Evolutionary conservation across 1,140 invertebrate species (phyloP).

Genomic region (Heliconius eleuchia): DNA sequence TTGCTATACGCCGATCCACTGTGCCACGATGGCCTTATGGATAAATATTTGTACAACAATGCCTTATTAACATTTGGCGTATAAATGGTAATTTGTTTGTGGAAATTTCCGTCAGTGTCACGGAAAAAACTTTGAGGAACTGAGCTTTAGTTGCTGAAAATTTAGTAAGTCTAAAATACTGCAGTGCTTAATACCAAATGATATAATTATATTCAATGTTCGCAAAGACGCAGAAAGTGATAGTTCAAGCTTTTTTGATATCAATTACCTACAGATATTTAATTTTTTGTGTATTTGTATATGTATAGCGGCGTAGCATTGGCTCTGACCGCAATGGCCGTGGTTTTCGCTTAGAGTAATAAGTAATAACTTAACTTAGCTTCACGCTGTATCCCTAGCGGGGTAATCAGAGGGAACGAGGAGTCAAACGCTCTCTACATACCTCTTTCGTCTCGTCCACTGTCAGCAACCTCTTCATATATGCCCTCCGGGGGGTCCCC

Average conservation of each 20-base stretch:
- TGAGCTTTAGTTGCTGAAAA: conserved; percentile 24
- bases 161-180: conserved; percentile 38
- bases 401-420: too few relatives aligned
- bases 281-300: background rate
- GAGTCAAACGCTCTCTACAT: too few relatives aligned
- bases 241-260: background rate
- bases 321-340: too few relatives aligned
- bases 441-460: too few relatives aligned
- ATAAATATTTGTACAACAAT: too few relatives aligned
- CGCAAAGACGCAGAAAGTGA: background rate
- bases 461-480: too few relatives aligned
- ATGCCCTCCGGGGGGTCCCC: too few relatives aligned
- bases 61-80: background rate
- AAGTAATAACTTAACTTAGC: too few relatives aligned
- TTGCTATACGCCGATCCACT: too few relatives aligned
- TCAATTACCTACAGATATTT: background rate
- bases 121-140: conserved; percentile 24
- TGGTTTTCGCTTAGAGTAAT: too few relatives aligned
- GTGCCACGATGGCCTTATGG: too few relatives aligned
- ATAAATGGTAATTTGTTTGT: background rate
- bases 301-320: background rate
- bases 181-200: conserved; percentile 26
- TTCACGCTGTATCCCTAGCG: too few relatives aligned
- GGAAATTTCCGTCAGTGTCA: background rate
- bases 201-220: conserved; percentile 27